These are phyloP conservation scores for Pantherophis vulpinus DNA, from an alignment of 2,797 vertebrate species.

Conservation along the genomic window DNA sequence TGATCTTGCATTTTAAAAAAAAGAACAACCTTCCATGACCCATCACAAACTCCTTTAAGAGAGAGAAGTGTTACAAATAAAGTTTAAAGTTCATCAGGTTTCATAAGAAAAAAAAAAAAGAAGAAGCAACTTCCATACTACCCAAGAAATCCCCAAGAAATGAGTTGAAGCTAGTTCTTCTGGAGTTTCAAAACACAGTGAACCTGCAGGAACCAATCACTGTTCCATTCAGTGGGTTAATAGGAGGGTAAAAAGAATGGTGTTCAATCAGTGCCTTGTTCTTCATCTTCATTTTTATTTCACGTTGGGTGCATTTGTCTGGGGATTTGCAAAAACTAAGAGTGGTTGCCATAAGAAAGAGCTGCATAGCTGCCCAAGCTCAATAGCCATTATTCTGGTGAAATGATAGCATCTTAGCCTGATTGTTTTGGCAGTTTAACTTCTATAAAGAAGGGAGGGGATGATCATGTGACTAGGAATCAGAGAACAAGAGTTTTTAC, in stretches of 20 bases:
- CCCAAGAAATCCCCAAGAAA: not conserved
- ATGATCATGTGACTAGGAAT: not conserved
- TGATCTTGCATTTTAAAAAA: not conserved
- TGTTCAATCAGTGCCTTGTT: not conserved
- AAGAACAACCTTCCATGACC: not conserved
- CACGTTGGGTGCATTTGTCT: not conserved
- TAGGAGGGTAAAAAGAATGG: not conserved
- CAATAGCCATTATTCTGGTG: not conserved
- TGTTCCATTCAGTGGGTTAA: not conserved
- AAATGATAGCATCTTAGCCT: not conserved
- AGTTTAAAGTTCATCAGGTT: not conserved
- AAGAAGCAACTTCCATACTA: not conserved
- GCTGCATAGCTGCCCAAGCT: not conserved
- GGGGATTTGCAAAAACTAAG: not conserved
- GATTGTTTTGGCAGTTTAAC: not conserved
- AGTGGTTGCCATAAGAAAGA: not conserved
- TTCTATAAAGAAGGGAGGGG: not conserved
- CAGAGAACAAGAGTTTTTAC: not conserved
- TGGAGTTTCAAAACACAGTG: not conserved
- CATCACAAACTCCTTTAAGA: not conserved
- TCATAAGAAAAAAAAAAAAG: not conserved
- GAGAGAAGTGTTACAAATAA: not conserved
- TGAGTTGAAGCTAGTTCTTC: not conserved
- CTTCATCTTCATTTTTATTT: conserved; percentile 3
- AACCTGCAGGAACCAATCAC: not conserved